Evolutionary conservation across 2,888 invertebrate species (phyloP).

Genomic region (Cremastobaeus sp.): DNA sequence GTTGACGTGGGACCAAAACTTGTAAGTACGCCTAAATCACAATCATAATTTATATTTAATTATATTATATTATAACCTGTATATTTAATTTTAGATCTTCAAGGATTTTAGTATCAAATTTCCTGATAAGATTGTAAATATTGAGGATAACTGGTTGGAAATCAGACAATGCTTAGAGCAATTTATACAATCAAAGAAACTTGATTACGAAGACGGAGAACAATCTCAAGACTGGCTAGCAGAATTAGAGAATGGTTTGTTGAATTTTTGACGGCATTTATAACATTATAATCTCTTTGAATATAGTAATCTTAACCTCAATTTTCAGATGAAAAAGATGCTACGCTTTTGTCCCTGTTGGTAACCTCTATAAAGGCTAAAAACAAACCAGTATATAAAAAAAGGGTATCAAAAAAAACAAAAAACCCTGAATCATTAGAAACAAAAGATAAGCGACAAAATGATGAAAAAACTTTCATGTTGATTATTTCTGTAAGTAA

Average conservation of each 20-base stretch:
- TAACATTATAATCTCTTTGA: not conserved
- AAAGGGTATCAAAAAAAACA: not conserved
- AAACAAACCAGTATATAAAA: not conserved
- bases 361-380: not conserved
- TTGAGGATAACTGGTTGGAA: not conserved
- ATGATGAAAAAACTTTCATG: not conserved
- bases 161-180: not conserved
- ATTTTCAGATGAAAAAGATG: slow-evolving; percentile 1
- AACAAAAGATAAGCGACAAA: not conserved
- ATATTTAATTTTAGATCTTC: not conserved
- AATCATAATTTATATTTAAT: not conserved
- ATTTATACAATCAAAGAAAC: slow-evolving; percentile 1
- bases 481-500: not conserved
- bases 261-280: not conserved
- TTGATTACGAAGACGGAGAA: not conserved
- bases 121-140: not conserved
- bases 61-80: not conserved
- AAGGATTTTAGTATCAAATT: slow-evolving; percentile 10
- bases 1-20: not conserved
- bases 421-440: not conserved
- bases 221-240: not conserved
- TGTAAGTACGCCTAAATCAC: slow-evolving; percentile 5
- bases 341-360: not conserved
- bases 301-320: not conserved
- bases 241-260: slow-evolving; percentile 11